Evolutionary conservation across 2,797 vertebrate species (phyloP), one percentile per base, ranked within the genome.

Genomic region (Melanotaenia pygmaea): DNA sequence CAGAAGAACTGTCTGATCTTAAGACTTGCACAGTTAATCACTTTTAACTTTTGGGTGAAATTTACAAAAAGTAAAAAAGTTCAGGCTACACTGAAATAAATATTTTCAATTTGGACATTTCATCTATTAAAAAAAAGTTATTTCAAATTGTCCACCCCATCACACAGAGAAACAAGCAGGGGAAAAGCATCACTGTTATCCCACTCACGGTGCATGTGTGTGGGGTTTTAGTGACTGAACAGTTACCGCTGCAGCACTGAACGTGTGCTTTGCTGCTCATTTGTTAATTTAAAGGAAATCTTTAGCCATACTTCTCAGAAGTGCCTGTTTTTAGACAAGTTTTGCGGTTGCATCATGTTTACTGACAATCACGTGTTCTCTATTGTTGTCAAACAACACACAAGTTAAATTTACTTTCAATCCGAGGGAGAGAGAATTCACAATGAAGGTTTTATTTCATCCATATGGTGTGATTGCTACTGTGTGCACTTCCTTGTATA

Each of bases 221-320:
- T 59, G 32, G 24, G 61, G 37, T 70, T 57, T 37, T 38, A 45
- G 30, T 35, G 32, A 47, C 22, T 30, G 16, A 30, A 37, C 35
- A 24, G 3, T 80, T 54, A 51, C 40, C 59, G 13, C 34, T 37
- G 20, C 10, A 57, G 8, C 51, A 58, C 72, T 30, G 20, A 54
- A 68, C 24, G 11, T n/a, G 45, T 65, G 70, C 22, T 43, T 37
- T 53, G 13, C 4, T 61, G 11, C 12, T 37, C 4, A 16, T 18
- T 59, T 64, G 5, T 30, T 34, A 6, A 51, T 63, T 32, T 58
- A 12, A 57, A 58, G 5, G 32, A 34, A 12, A 8, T 59, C 57
- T 64, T 64, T 28, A 34, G 10, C 34, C 13, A 2, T 35, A 35
- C 47, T 67, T 82, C 64, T 72, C 13, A 59, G 54, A 68, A 63